Evolutionary conservation across 2,888 invertebrate genomes (phyloP).

Genomic region (Heliconius hortense): DNA sequence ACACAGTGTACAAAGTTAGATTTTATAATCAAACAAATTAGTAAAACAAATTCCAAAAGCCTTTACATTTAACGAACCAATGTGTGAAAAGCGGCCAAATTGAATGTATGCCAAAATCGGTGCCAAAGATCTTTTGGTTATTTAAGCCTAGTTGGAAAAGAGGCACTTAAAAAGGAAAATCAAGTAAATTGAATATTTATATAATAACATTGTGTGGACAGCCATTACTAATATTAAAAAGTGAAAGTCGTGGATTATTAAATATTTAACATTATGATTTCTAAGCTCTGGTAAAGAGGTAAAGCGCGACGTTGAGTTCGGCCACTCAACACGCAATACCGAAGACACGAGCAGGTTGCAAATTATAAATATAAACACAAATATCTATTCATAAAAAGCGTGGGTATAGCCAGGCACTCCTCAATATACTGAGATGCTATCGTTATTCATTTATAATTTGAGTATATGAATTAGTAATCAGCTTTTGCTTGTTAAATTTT

Average conservation of each 20-base stretch:
- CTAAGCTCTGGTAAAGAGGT: background rate
- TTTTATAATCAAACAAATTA: background rate
- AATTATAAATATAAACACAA: too few relatives aligned
- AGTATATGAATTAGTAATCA: too few relatives aligned
- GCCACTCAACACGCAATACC: background rate
- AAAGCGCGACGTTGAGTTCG: background rate
- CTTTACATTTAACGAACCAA: background rate
- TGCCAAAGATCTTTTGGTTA: background rate
- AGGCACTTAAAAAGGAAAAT: background rate
- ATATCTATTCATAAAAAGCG: too few relatives aligned
- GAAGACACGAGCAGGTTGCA: too few relatives aligned
- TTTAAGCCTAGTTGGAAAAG: background rate
- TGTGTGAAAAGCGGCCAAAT: slow-evolving; percentile 13
- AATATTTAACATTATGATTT: background rate
- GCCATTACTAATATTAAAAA: too few relatives aligned
- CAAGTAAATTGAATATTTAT: background rate
- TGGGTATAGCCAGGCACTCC: too few relatives aligned
- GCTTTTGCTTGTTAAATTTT: too few relatives aligned
- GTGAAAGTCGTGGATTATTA: background rate
- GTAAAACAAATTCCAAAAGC: background rate
- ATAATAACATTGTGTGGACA: background rate
- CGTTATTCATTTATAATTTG: too few relatives aligned
- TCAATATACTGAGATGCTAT: too few relatives aligned
- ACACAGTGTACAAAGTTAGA: background rate
- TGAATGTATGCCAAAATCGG: slow-evolving; percentile 12